Base-by-base conservation (phyloP, 2,888 invertebrate genomes). In the Augiades crinisus region DNA sequence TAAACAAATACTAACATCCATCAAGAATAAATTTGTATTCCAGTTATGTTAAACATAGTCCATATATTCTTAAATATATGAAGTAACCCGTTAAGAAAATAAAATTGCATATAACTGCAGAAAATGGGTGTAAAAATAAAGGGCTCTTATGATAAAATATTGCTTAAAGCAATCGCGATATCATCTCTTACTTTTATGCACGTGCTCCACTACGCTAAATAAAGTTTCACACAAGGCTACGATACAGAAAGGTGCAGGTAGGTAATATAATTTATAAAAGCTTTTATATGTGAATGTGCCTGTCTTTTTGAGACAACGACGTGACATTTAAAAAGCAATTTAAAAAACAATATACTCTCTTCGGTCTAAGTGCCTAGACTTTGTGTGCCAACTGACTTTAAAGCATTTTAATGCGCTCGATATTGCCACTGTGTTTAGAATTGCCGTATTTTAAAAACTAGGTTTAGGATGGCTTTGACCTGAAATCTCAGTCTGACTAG, bases 291-390 rank as follows among this genome's bases (percentile, higher is more conserved):
- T 60, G 61, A 64, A 63, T 68, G 65, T 66, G 62, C 70, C 67
- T 78, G 62, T 70, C 67, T 78, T 75, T 70, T 72, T 64, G 69
- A 70, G 70, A 67, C 68, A 64, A 64, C 63, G 64, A 58, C 59
- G 54, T 53, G 58, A 65, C 63, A 57, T 66, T 72, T 75, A 75
- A 77, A 77, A 72, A 58, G 67, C 67, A 66, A 68, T 74, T 72
- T 71, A 67, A 67, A 70, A 75, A 74, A 76, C 75, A 76, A 75
- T 77, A 76, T 65, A 66, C 57, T 54, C 19, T 31, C 41, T 41
- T 61, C 59, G 63, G 61, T 64, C 61, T 60, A 53, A 54, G 57
- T 52, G 56, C 61, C 34, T 37, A 64, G 62, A 68, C 60, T 67
- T 63, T 69, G 60, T 54, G 46, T 4, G 16, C 22, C 16, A 36